Base-by-base conservation (phyloP, 2,113 vertebrate genomes). In the Ciconia stormi region DNA sequence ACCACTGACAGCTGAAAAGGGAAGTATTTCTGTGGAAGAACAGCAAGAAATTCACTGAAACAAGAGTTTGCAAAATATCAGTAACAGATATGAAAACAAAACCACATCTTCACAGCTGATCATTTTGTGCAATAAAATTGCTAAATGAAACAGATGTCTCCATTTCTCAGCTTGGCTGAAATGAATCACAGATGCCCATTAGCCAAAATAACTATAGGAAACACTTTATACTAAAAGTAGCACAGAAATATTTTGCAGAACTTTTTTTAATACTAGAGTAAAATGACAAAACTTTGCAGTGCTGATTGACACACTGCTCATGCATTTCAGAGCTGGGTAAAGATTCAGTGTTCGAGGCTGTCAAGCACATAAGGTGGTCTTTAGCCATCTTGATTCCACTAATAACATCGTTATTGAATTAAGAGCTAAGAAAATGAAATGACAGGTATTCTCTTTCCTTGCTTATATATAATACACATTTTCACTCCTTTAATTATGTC, bases 111-210 rank as follows among this genome's bases (percentile, higher is more conserved):
- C 81, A 93, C 92, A 95, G 93, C 59, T 93, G 93, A 96, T 95
- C 58, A 89, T 95, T 97, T 96, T 81, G n/a, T 87, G 89, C 15
- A 2, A 83, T 81, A 53, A 87, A 95, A 96, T 87, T 95, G 70
- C 71, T 95, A 95, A 96, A 88, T 89, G 91, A 96, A 97, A 88
- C 93, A 96, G 93, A 96, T 97, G 94, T 96, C 87, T 91, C 47
- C 11, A 38, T 93, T 96, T 95, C 80, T 94, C 70, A 89, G 38
- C 30, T 92, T 96, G 94, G 87, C 91, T 96, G 92, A 76, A 52
- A 56, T 91, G 86, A 96, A 89, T 95, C 91, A 90, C 89, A 97
- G 91, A 95, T 95, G 89, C 26, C 94, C 71, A 88, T 93, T 95
- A 96, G 71, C 92, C 87, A 97, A 95, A 97, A 89, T 86, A 97